Conservation (phyloP, 1,140 invertebrate genomes). For the Lepidurus packardi region DNA sequence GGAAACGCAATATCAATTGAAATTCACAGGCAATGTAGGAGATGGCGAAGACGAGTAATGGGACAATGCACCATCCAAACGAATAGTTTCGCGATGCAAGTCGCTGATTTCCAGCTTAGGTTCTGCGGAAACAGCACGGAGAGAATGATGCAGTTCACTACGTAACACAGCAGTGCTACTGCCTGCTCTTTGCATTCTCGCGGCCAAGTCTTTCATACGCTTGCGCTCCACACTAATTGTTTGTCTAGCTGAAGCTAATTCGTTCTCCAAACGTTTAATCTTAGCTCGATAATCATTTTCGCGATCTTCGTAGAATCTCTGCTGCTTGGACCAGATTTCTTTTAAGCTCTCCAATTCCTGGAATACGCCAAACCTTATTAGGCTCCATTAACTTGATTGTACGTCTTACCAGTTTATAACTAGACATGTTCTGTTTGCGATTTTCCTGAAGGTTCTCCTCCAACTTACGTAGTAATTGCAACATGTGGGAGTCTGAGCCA, state of each 20-base stretch:
- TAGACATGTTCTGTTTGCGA: background rate
- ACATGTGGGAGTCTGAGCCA: background rate
- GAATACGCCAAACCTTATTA: background rate
- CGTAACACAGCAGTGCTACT: background rate
- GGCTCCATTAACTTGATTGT: too few relatives aligned
- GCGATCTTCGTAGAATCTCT: background rate
- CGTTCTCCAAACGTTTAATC: background rate
- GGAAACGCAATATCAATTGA: background rate
- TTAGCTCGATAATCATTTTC: background rate
- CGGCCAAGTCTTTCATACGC: background rate
- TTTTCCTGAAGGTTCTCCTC: background rate
- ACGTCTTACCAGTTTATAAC: background rate
- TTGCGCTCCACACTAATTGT: background rate
- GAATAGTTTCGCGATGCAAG: background rate
- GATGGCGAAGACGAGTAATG: conserved; percentile 1
- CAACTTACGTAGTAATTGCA: background rate
- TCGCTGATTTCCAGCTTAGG: background rate
- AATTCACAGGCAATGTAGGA: background rate
- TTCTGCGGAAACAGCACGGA: background rate
- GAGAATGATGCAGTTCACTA: conserved; percentile 1
- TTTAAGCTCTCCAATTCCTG: background rate
- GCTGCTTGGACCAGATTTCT: conserved; percentile 4
- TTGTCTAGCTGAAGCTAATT: background rate
- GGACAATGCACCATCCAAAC: background rate
- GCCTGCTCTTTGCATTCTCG: background rate